Base-by-base conservation (phyloP, 2,797 vertebrate genomes). In the Salmo trutta region DNA sequence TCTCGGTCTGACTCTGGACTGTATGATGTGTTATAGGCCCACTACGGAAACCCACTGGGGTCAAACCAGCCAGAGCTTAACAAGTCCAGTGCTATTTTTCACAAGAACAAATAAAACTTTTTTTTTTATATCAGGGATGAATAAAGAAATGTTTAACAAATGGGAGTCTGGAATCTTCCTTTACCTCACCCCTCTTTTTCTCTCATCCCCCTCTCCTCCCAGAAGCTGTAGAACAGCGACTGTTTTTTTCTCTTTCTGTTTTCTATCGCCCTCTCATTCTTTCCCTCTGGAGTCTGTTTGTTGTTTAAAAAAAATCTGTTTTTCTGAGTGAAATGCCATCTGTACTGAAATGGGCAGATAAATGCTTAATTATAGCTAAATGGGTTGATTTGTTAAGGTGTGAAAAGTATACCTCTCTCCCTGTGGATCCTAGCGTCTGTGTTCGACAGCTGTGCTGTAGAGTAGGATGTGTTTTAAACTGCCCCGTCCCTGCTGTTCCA, bases 121-220 rank as follows among this genome's bases (percentile, higher is more conserved):
- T 77, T 91, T 91, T 92, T 92, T 89, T 91, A 91, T 88, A 91
- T 92, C 86, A 86, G 86, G 82, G 85, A 91, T 78, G 79, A 93
- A 92, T 93, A 93, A 94, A 93, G 87, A 85, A 81, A 92, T 93
- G 92, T 91, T 91, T 92, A 93, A 93, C 90, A 90, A 91, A 88
- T 7, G 62, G 59, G 6, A 72, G 71, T 72, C 16, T 52, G 16
- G 71, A 54, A 5, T 72, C 47, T 47, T 67, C 31, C 66, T 29
- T 71, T 51, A 53, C 54, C 12, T 16, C 69, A 41, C 8, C 77
- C 69, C 47, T 8, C 76, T 33, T 10, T 2, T 74, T 68, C 56
- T 41, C n/a, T 54, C 65, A 41, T 76, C 75, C 56, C 24, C 24
- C 12, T 71, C 41, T 31, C 41, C 62, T 75, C 66, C 52, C 36